Conservation (phyloP, 2,797 vertebrate genomes). For the Galago senegalensis region DNA sequence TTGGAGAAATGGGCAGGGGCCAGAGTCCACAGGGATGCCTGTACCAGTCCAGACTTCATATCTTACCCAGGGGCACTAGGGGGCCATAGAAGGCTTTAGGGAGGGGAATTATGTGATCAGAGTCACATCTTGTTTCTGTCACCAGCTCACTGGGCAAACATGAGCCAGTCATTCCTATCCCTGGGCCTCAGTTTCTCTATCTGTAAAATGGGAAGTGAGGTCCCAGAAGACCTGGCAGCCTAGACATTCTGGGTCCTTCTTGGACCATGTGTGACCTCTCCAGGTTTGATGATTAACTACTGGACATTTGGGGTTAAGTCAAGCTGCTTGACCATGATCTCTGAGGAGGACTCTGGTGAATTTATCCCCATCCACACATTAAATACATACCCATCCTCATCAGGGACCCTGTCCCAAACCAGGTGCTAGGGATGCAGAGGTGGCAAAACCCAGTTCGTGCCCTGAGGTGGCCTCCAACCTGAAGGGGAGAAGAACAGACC, state of each 20-base stretch:
- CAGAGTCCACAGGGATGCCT: neutral
- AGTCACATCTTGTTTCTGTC: neutral
- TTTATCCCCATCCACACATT: neutral
- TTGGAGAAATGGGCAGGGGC: too few species aligned
- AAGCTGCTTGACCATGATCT: neutral
- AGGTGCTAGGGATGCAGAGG: neutral
- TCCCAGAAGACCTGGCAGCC: neutral
- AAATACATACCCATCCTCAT: neutral
- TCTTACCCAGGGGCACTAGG: neutral
- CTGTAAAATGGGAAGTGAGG: neutral
- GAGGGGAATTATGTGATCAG: accelerated
- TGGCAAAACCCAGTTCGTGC: neutral
- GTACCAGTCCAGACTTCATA: neutral
- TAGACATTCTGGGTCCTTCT: neutral
- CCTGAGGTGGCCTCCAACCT: neutral
- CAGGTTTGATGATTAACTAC: constrained; percentile 51
- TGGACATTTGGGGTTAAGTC: neutral
- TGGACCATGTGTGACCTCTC: neutral
- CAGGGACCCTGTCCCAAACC: neutral
- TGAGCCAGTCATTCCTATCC: neutral
- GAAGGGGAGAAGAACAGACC: neutral
- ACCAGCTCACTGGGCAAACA: neutral
- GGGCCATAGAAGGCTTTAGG: neutral
- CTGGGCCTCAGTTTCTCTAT: neutral
- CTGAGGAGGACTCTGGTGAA: neutral